Base-by-base conservation (phyloP, 2,797 vertebrate species). In the Protonibea diacanthus region DNA sequence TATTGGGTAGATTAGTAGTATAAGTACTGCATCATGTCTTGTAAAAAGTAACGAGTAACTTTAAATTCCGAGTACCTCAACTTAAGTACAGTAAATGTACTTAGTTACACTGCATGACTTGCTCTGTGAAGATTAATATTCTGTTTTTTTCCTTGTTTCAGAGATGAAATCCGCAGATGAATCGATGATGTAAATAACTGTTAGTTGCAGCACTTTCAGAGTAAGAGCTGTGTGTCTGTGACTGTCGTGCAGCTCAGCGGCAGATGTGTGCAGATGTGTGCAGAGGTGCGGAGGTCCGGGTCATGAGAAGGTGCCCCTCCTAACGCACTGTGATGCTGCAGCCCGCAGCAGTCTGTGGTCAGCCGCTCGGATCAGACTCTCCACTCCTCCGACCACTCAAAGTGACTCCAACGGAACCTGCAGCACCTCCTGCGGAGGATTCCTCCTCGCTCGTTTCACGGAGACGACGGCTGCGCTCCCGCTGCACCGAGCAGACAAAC, bases 281-380 rank as follows among this genome's bases (percentile, higher is more conserved):
- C 69, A 76, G 74, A 45, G 4, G 68, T 65, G 45, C 33, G 76
- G 40, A 58, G 78, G 74, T 80, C 3, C 7, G 74, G 76, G 61
- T 78, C 66, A 52, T 8, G 25, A 23, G 62, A 48, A 63, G 76
- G 58, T 70, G 87, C 89, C 61, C 90, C 92, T 91, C 91, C 92
- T 91, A 76, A 87, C 68, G 5, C 60, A 6, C 59, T 47, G 53
- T 63, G 82, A 76, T 77, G 83, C 78, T 71, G 86, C 80, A 78
- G 81, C 63, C 60, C 7, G 69, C 74, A 58, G 82, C 59, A 76
- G 65, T 8, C 40, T 61, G 72, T 12, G 63, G 18, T 45, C 71
- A 72, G 15, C 75, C 67, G 59, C 74, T 72, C 63, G n/a, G 47
- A 47, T 20, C 63, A 23, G 80, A 62, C 40, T 67, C 70, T 25